These are phyloP conservation scores for Coregonus ussuriensis DNA, from an alignment of 2,797 vertebrate genomes.

Conservation along the genomic window DNA sequence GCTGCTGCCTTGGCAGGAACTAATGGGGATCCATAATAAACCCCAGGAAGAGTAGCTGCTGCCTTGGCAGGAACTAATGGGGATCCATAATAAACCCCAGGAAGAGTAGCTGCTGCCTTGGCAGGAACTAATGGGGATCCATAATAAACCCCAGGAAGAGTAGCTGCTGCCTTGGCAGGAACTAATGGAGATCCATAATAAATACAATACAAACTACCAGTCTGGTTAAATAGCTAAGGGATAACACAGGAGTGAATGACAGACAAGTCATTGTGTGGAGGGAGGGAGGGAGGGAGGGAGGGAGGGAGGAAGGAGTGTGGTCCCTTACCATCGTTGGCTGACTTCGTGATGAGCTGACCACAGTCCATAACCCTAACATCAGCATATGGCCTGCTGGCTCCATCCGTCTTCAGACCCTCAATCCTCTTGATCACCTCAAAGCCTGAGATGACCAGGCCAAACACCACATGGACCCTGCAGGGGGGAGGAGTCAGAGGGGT, in stretches of 20 bases:
- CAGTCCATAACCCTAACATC: conserved; percentile 96
- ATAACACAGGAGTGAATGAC: neutral
- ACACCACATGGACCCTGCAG: conserved; percentile 94
- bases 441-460: conserved; percentile 94
- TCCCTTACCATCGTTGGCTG: conserved; percentile 87
- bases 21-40: too few species aligned
- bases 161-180: too few species aligned
- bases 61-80: too few species aligned
- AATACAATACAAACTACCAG: neutral
- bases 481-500: conserved; percentile 13
- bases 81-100: too few species aligned
- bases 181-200: too few species aligned
- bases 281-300: neutral
- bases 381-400: conserved; percentile 94
- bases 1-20: too few species aligned
- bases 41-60: too few species aligned
- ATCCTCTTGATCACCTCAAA: conserved; percentile 98
- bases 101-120: too few species aligned
- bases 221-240: neutral
- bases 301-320: too few species aligned
- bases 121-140: too few species aligned
- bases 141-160: too few species aligned
- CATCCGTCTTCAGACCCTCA: conserved; percentile 94
- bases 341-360: conserved; percentile 89
- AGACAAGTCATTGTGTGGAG: neutral